phyloP scores from a whole-genome alignment of 2,113 vertebrate genomes.

The Heterotis niloticus region DNA sequence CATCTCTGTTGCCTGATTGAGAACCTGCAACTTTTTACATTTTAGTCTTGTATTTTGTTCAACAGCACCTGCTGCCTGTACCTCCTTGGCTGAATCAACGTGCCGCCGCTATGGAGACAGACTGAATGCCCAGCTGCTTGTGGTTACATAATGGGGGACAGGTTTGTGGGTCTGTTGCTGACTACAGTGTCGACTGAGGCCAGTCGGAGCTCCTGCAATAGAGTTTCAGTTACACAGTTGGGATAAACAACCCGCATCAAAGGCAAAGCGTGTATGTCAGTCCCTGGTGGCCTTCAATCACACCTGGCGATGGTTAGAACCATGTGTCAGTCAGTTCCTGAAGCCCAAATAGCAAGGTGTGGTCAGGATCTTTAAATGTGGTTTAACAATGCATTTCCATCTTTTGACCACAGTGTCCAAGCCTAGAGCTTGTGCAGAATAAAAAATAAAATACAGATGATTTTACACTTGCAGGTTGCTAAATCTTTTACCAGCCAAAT shows the following conservation, averaged over 20 bases:
- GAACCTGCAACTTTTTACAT: not conserved
- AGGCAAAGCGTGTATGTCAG: not conserved
- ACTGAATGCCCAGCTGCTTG: slow-evolving; percentile 17
- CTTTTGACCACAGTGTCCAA: too few species aligned
- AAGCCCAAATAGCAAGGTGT: not conserved
- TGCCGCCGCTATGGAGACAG: not conserved
- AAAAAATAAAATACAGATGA: too few species aligned
- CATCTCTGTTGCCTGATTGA: not conserved
- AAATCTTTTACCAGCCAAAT: too few species aligned
- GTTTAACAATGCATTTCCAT: too few species aligned
- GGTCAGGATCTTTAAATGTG: not conserved
- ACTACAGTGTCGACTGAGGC: slow-evolving; percentile 18
- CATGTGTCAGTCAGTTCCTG: not conserved
- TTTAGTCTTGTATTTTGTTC: not conserved
- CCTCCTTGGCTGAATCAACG: not conserved
- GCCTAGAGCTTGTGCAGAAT: too few species aligned
- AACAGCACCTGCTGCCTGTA: not conserved
- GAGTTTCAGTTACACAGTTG: not conserved
- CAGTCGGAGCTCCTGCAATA: slow-evolving; percentile 6
- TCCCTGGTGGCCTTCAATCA: not conserved
- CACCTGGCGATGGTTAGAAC: not conserved
- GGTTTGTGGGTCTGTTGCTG: slow-evolving; percentile 18
- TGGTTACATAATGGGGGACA: slow-evolving; percentile 19
- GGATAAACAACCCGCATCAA: slow-evolving; percentile 9
- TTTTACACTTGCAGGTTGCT: too few species aligned